phyloP scores from a whole-genome alignment of 2,113 vertebrate species.

The Esox niger region DNA sequence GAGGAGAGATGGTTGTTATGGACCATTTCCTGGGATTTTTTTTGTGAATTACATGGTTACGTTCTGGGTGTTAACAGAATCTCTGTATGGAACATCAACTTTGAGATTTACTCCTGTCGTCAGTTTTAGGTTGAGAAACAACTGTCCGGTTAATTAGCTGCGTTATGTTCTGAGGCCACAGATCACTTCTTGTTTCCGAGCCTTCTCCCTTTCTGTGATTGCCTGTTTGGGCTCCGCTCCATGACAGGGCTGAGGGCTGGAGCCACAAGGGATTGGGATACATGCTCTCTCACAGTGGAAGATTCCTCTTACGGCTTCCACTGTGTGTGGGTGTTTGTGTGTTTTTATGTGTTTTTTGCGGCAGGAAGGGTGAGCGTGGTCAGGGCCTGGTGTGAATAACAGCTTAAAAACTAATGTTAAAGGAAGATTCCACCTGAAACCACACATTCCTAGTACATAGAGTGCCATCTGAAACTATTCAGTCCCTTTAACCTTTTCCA shows the following conservation, averaged over 20 bases:
- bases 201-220: constrained; percentile 14
- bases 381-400: neutral
- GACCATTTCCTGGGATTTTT: neutral
- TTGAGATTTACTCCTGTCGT: neutral
- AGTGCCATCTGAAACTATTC: too few species aligned
- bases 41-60: too few species aligned
- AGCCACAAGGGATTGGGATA: constrained; percentile 14
- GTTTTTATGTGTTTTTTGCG: constrained; percentile 7
- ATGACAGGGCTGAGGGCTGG: constrained; percentile 10
- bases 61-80: too few species aligned
- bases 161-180: constrained; percentile 9
- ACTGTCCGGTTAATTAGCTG: too few species aligned
- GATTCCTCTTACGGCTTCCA: neutral
- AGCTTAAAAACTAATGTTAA: neutral
- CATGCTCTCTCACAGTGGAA: constrained; percentile 30
- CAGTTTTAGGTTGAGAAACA: neutral
- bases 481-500: too few species aligned
- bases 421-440: too few species aligned
- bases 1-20: neutral
- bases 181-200: constrained; percentile 42
- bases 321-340: constrained; percentile 1
- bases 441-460: too few species aligned
- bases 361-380: neutral
- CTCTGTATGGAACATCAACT: neutral
- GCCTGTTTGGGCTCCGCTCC: constrained; percentile 8